Base-by-base conservation (phyloP, 2,113 vertebrate genomes). In the Brienomyrus brachyistius region DNA sequence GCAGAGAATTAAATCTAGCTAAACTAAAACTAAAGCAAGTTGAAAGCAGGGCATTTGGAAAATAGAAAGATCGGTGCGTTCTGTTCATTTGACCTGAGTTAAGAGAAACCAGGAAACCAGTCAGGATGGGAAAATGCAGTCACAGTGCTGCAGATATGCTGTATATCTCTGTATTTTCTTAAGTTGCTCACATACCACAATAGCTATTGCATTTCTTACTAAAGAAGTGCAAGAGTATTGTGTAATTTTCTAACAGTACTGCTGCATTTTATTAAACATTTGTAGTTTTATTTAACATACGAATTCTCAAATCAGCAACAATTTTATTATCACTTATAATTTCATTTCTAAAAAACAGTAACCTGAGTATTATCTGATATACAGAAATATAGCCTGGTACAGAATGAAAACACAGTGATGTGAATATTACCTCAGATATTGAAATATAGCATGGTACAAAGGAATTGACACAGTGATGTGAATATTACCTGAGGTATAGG, bases 401-500 rank as follows among this genome's bases (percentile, higher is more conserved):
- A 59, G 21, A 59, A 54, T 6, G 5, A 56, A 21, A 56, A 56
- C 19, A 56, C 19, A 21, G 19, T 21, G 54, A 56, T 66, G 10
- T 3, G 27, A 66, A 27, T 66, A 82, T 92, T 92, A 97, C 97
- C 97, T 96, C 97, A 97, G 91, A 96, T 93, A 48, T 98, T n/a
- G 59, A 66, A 66, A 27, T 23, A 70, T 31, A 70, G 27, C 11
- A n/a, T 74, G 27, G 31, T 74, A 62, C 59, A 62, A n/a, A 62
- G 59, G 59, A 62, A n/a, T 3, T 62, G 23, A 62, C 56, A 59
- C 59, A 62, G 23, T 27, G 59, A 10, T 11, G n/a, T 11, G 62
- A 66, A 66, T 66, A 83, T 92, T 93, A 97, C 97, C 97, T 96
- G 97, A 97, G 91, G 96, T 93, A 48, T 99, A 99, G 3, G 98